Conservation (phyloP, 2,888 invertebrate genomes). For the Idaea straminata region DNA sequence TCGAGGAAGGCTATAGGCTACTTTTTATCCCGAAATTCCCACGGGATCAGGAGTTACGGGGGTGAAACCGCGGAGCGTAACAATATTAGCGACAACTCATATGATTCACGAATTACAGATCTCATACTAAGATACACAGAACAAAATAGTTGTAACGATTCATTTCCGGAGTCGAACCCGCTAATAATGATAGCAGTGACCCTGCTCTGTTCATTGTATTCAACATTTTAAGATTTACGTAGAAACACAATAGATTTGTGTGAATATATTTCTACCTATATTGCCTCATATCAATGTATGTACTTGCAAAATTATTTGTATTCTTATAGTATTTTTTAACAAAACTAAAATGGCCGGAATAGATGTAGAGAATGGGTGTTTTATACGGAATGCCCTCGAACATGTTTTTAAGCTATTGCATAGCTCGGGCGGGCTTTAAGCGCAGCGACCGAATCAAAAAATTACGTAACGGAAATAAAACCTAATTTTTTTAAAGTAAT, state of each 20-base stretch:
- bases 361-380: too few species aligned
- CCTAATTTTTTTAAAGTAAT: too few species aligned
- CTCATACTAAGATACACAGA: conserved; percentile 26
- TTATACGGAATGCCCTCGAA: too few species aligned
- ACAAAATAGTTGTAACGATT: conserved; percentile 43
- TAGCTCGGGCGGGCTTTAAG: too few species aligned
- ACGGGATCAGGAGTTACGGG: too few species aligned
- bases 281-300: not conserved
- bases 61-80: too few species aligned
- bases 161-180: conserved; percentile 38
- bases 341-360: not conserved
- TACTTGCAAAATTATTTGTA: not conserved
- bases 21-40: too few species aligned
- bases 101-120: not conserved
- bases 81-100: too few species aligned
- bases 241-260: not conserved
- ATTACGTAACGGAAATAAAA: too few species aligned
- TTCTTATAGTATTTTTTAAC: not conserved
- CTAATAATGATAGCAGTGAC: conserved; percentile 29
- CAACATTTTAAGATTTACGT: not conserved
- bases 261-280: not conserved
- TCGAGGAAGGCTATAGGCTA: too few species aligned
- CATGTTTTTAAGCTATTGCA: too few species aligned
- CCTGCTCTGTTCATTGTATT: conserved; percentile 20
- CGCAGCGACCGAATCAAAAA: too few species aligned